A percentile compares a stretch with the other conserved stretches of the same genome.
phyloP scores from a whole-genome alignment of 2,113 vertebrate species.

The Centrocercus urophasianus region DNA sequence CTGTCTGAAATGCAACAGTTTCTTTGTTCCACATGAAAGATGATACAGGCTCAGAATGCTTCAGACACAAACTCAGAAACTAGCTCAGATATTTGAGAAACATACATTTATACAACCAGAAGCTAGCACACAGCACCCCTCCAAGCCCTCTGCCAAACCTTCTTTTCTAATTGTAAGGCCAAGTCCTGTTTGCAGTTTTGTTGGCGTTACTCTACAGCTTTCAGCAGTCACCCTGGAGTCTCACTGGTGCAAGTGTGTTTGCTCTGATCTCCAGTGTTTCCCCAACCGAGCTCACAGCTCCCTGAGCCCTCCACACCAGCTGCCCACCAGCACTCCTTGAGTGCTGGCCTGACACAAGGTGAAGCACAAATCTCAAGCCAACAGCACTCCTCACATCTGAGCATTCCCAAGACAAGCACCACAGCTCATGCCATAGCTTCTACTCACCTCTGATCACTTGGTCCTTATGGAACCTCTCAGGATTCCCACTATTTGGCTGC shows the following conservation, averaged over 20 bases:
- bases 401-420: neutral
- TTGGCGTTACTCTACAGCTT: neutral
- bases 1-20: neutral
- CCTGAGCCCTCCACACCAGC: neutral
- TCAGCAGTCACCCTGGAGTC: neutral
- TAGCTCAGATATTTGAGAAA: neutral
- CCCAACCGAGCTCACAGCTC: neutral
- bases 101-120: neutral
- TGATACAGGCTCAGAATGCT: neutral
- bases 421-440: neutral
- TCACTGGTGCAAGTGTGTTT: neutral
- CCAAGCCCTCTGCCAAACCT: constrained; percentile 13
- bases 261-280: neutral
- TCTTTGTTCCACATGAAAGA: constrained; percentile 10
- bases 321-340: neutral
- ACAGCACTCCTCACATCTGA: neutral
- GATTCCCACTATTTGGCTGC: neutral
- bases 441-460: neutral
- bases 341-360: neutral
- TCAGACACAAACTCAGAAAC: neutral
- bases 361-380: neutral
- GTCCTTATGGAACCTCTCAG: neutral
- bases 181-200: constrained; percentile 1
- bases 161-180: neutral
- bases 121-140: neutral